phyloP scores from a whole-genome alignment of 2,797 vertebrate species.

The Premnoplex brunnescens region DNA sequence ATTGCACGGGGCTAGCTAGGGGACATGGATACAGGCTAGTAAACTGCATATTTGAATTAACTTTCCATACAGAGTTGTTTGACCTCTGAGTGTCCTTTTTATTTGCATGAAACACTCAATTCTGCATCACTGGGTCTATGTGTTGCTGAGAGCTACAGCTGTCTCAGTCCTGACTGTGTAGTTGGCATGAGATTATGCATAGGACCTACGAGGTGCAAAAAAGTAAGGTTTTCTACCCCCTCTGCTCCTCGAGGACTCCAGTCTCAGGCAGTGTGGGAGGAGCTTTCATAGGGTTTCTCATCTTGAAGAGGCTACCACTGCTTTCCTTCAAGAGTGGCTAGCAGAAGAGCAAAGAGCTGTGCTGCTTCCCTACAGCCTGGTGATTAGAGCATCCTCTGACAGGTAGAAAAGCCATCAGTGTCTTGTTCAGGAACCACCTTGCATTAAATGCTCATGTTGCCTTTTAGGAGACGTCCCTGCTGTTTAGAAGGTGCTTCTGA shows the following conservation, averaged over 20 bases:
- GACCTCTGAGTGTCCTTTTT: not conserved
- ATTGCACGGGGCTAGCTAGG: not conserved
- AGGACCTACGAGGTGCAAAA: accelerated
- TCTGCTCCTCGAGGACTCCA: not conserved
- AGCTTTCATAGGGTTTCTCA: not conserved
- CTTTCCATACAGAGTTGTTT: not conserved
- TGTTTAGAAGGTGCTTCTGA: not conserved
- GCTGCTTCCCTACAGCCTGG: not conserved
- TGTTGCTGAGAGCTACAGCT: not conserved
- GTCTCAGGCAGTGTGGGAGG: not conserved
- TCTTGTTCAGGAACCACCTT: not conserved
- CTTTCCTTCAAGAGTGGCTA: not conserved
- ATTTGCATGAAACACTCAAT: not conserved
- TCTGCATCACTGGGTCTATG: not conserved
- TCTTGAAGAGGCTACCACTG: not conserved
- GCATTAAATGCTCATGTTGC: not conserved
- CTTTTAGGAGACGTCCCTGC: not conserved
- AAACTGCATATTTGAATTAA: not conserved
- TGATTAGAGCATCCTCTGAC: not conserved
- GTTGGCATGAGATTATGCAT: not conserved
- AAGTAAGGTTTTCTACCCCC: not conserved
- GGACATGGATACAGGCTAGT: not conserved
- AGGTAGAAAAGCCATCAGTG: not conserved
- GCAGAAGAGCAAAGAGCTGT: not conserved
- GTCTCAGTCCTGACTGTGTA: not conserved